Evolutionary conservation across 2,113 vertebrate genomes (phyloP).

Genomic region (Archilochus colubris): DNA sequence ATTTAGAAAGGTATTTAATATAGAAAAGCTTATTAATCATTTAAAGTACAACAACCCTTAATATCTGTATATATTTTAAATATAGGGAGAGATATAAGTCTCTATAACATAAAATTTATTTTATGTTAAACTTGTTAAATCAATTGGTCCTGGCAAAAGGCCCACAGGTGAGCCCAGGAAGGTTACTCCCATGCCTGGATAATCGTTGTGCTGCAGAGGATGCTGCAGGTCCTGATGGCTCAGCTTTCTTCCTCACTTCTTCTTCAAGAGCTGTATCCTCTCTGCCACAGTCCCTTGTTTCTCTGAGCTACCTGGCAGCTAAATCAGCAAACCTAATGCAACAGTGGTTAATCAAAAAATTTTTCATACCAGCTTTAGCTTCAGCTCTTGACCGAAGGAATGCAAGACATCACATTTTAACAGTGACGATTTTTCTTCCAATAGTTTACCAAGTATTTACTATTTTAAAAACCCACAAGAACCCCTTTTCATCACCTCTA

Average conservation of each 20-base stretch:
- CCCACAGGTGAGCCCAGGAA: background rate
- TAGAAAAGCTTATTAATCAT: background rate
- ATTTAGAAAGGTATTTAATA: background rate
- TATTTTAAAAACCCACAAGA: background rate
- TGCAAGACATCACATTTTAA: background rate
- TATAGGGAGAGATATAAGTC: background rate
- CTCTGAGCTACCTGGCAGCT: background rate
- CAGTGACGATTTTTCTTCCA: background rate
- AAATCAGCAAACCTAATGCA: background rate
- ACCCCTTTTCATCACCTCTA: background rate
- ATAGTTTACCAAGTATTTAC: background rate
- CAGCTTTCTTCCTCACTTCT: background rate
- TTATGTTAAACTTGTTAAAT: background rate
- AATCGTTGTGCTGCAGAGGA: background rate
- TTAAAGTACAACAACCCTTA: background rate
- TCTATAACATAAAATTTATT: background rate
- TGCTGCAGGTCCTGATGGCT: background rate
- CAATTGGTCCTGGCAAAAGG: background rate
- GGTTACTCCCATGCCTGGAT: too few relatives aligned
- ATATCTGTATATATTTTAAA: background rate
- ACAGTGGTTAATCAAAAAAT: fast-evolving
- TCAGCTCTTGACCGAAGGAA: background rate
- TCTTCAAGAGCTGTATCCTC: background rate
- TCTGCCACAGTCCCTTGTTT: background rate
- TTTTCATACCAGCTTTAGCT: background rate